phyloP scores from a whole-genome alignment of 2,888 invertebrate genomes.

The Sesia bembeciformis region DNA sequence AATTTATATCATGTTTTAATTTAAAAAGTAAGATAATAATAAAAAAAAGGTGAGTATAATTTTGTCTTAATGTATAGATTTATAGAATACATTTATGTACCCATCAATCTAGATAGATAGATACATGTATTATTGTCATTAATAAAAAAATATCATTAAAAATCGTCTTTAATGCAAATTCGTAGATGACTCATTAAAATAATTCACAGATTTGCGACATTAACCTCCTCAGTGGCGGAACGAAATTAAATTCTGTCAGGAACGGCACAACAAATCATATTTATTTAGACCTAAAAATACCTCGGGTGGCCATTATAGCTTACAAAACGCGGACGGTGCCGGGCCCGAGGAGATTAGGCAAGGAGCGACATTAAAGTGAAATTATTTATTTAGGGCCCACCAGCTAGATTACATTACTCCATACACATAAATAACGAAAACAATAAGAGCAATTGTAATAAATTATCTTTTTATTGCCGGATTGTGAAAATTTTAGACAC shows the following conservation, averaged over 20 bases:
- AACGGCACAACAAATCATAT: slow-evolving; percentile 71
- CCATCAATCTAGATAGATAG: no score
- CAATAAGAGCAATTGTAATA: slow-evolving; percentile 75
- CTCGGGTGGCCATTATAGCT: slow-evolving; percentile 67
- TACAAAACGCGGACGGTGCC: slow-evolving; percentile 55
- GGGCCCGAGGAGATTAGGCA: slow-evolving; percentile 69
- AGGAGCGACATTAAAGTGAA: slow-evolving; percentile 73
- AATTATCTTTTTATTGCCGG: slow-evolving; percentile 76
- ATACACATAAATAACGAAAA: slow-evolving; percentile 75
- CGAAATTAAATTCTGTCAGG: slow-evolving; percentile 72
- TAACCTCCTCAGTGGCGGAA: slow-evolving; percentile 37
- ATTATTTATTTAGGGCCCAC: slow-evolving; percentile 73
- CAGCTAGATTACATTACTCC: slow-evolving; percentile 74
- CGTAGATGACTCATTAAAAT: slow-evolving; percentile 54
- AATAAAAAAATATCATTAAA: no score
- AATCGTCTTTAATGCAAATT: slow-evolving; percentile 22
- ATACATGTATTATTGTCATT: no score
- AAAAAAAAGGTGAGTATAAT: no score
- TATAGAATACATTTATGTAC: no score
- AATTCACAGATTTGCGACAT: slow-evolving; percentile 63
- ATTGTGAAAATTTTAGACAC: slow-evolving; percentile 75
- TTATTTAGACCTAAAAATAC: slow-evolving; percentile 74
- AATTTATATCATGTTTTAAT: no score
- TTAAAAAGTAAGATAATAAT: no score
- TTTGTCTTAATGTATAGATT: no score